phyloP scores from a whole-genome alignment of 2,888 invertebrate species.

The Monopis laevigella region DNA sequence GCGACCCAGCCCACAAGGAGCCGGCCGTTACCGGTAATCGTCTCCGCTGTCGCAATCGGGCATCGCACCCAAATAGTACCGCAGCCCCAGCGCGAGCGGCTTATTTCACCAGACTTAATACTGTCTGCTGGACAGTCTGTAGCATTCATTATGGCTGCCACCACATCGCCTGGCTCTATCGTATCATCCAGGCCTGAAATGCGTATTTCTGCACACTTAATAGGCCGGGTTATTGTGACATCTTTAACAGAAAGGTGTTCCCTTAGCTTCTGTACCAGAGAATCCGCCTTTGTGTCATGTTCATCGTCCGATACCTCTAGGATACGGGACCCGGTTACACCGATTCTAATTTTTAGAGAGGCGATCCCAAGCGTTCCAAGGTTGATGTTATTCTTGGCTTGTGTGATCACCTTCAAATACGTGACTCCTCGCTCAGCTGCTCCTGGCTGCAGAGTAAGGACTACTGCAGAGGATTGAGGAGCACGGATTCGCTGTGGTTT shows the following conservation, averaged over 20 bases:
- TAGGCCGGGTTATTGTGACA: too few species aligned
- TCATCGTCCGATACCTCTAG: neutral
- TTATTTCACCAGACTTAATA: slow-evolving; percentile 12
- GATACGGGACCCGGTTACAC: neutral
- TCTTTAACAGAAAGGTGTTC: neutral
- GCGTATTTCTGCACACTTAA: slow-evolving; percentile 4
- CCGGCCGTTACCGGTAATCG: slow-evolving; percentile 1
- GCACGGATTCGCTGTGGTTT: neutral
- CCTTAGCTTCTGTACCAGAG: neutral
- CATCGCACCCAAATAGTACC: slow-evolving; percentile 7
- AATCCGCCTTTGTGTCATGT: neutral
- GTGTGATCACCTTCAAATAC: neutral
- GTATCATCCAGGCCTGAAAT: slow-evolving; percentile 20
- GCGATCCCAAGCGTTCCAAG: neutral
- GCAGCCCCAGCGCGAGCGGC: neutral
- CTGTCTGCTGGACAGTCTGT: neutral
- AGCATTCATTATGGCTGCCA: neutral
- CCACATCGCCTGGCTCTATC: slow-evolving; percentile 12
- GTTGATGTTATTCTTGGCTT: neutral
- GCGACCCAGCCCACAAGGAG: slow-evolving; percentile 19
- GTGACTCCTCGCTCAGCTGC: neutral
- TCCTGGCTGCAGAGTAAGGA: neutral
- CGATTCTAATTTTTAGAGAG: neutral
- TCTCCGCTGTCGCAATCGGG: neutral
- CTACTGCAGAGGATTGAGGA: slow-evolving; percentile 3